Conservation (phyloP, 2,113 vertebrate genomes). For the Panurus biarmicus region DNA sequence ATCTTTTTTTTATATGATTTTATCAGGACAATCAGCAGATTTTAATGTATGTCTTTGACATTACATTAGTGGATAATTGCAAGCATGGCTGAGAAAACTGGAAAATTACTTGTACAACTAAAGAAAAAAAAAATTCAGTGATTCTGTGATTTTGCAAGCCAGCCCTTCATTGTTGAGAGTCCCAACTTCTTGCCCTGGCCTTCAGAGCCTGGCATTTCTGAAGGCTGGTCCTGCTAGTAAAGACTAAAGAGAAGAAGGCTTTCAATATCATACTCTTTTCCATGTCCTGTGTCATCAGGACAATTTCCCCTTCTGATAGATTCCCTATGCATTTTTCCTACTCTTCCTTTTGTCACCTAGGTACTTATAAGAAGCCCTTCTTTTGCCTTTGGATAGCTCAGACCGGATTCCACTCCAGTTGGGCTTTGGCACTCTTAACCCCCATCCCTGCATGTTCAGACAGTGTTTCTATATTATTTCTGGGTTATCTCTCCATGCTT, state of each 20-base stretch:
- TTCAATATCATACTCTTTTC: background rate
- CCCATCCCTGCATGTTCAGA: background rate
- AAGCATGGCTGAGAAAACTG: background rate
- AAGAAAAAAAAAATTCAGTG: background rate
- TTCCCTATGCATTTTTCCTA: background rate
- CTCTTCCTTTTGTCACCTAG: background rate
- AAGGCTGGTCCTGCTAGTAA: background rate
- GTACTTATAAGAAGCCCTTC: background rate
- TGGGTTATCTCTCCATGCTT: background rate
- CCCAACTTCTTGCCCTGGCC: rapidly evolving
- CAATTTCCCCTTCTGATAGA: background rate
- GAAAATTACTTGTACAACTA: background rate
- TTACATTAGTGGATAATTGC: background rate
- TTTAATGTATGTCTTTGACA: background rate
- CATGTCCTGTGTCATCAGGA: background rate
- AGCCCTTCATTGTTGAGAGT: background rate
- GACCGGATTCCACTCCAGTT: background rate
- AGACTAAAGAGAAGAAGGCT: background rate
- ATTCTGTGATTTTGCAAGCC: rapidly evolving
- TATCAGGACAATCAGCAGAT: background rate
- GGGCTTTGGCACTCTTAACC: background rate
- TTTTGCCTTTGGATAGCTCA: background rate
- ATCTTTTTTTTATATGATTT: background rate
- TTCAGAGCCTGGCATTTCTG: background rate
- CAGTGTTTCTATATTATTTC: background rate